Conservation (phyloP, 2,797 vertebrate species). For the Rhabdophis nuchalis region DNA sequence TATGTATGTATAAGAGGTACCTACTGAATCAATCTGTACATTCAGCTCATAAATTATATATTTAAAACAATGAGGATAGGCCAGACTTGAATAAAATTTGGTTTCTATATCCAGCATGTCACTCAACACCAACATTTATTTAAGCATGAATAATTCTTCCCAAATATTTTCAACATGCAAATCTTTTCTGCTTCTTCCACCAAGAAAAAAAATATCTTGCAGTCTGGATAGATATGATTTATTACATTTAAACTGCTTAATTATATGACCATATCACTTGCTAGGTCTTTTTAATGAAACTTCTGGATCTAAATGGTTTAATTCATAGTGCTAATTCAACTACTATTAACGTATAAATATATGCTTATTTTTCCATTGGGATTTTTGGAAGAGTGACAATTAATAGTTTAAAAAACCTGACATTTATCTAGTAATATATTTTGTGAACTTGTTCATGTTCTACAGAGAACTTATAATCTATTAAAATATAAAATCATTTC, state of each 20-base stretch:
- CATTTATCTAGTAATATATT: slow-evolving; percentile 21
- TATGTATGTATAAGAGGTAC: background rate
- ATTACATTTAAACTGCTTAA: background rate
- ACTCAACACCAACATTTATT: slow-evolving; percentile 21
- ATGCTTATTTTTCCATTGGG: slow-evolving; percentile 22
- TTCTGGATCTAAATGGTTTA: slow-evolving; percentile 28
- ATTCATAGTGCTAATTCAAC: background rate
- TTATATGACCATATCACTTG: background rate
- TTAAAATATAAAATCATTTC: slow-evolving; percentile 30
- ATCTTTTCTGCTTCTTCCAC: slow-evolving; percentile 6
- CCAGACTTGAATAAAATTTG: slow-evolving; percentile 1
- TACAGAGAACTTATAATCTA: background rate
- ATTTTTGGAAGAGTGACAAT: slow-evolving; percentile 37
- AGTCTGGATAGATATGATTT: background rate
- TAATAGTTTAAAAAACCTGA: slow-evolving; percentile 28
- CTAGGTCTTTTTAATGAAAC: background rate
- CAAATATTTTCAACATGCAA: background rate
- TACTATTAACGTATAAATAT: slow-evolving; percentile 11
- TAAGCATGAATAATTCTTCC: slow-evolving; percentile 27
- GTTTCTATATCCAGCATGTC: background rate
- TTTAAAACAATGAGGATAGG: background rate
- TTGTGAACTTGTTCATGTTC: slow-evolving; percentile 31
- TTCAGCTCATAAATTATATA: slow-evolving; percentile 34
- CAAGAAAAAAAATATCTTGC: background rate
- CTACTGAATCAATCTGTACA: slow-evolving; percentile 19